These are phyloP conservation scores for Papilio glaucus DNA, from an alignment of 1,140 invertebrate genomes.

Conservation along the genomic window DNA sequence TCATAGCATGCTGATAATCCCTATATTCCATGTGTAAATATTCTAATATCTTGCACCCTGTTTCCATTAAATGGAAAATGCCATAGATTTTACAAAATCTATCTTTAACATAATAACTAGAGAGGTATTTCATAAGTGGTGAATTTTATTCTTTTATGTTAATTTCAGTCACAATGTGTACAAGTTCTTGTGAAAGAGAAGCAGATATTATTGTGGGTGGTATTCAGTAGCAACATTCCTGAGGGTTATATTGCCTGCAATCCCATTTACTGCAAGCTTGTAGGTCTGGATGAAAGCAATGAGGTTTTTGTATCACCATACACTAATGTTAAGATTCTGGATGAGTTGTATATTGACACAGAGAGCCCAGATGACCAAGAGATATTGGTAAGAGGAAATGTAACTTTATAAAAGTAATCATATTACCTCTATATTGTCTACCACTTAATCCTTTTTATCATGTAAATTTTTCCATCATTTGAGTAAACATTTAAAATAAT, in stretches of 20 bases:
- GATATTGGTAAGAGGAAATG: constrained; percentile 73
- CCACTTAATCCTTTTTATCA: too few relatives aligned
- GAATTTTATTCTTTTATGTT: constrained; percentile 18
- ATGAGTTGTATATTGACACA: constrained; percentile 73
- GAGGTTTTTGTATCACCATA: constrained; percentile 75
- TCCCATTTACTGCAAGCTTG: constrained; percentile 61
- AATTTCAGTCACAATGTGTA: constrained; percentile 67
- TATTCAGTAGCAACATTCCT: constrained; percentile 63
- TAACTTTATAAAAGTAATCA: neutral
- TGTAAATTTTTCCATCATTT: too few relatives aligned
- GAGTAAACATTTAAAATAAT: too few relatives aligned
- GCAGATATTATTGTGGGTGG: constrained; percentile 69
- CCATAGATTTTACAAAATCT: too few relatives aligned
- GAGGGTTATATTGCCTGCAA: constrained; percentile 75
- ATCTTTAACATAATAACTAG: too few relatives aligned
- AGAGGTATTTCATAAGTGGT: too few relatives aligned
- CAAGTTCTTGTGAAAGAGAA: constrained; percentile 71
- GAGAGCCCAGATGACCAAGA: constrained; percentile 81
- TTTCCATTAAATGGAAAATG: too few relatives aligned
- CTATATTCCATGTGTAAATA: too few relatives aligned
- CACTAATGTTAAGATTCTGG: constrained; percentile 64
- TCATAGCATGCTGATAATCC: too few relatives aligned
- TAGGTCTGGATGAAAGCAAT: constrained; percentile 67
- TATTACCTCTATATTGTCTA: neutral
- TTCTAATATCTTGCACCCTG: too few relatives aligned